Evolutionary conservation across 2,797 vertebrate genomes (phyloP), one percentile per base, ranked within the genome.

Genomic region (Poecilia picta): DNA sequence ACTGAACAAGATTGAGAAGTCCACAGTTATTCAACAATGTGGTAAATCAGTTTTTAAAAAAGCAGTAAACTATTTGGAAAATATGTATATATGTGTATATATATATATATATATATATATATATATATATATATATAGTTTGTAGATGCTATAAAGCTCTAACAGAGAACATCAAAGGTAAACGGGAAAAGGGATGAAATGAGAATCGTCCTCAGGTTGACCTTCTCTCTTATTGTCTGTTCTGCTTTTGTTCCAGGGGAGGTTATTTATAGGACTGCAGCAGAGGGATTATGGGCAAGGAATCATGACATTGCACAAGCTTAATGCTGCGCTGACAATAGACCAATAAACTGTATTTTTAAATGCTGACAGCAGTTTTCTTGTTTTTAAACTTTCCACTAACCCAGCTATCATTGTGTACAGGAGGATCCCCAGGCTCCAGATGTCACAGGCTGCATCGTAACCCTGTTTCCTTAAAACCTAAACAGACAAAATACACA

Each of bases 331-430:
- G 25, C 71, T 62, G 51, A 66, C 20, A 55, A 28, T 10, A 43
- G 55, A 64, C 53, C 47, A 15, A n/a, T 79, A 16, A 76, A 57
- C 18, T 46, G 1, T 71, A 31, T 31, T 75, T 3, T 31, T 57
- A 23, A 28, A 64, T n/a, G 5, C n/a, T 71, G 66, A 62, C 16
- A 72, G 13, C 6, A 4, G 0, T 72, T 76, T 20, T 72, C 75
- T 36, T 36, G 70, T 25, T 41, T 66, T 77, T 45, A 78, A 53
- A 73, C 20, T n/a, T 15, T 13, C 39, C 76, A 75, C 96, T 95
- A 79, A 99, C 98, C 98, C 98, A 28, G 98, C 97, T 83, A 99
- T 85, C 97, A 99, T 99, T 82, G 98, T 99, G 90, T 99, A 99
- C 4, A 99, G 91, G 33, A 99, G 94, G 89, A 98, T 97, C 13